Evolutionary conservation across 1,140 invertebrate genomes (phyloP), one percentile per base, ranked within the genome.

Genomic region (Halyomorpha halys): DNA sequence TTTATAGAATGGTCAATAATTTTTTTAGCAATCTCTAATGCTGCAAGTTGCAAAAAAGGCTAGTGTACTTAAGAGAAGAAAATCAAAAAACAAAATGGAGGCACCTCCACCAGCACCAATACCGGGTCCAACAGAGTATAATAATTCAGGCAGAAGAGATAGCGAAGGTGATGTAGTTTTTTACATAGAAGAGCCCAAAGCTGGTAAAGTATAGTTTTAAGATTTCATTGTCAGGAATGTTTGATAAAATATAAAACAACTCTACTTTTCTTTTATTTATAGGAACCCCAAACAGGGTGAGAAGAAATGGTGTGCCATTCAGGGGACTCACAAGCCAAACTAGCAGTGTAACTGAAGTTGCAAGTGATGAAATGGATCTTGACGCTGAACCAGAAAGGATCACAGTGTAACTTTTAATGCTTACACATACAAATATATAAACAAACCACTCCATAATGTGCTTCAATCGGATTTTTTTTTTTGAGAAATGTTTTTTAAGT

Each of bases 11-110:
- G 13, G 11, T 39, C 34, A 6, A 39, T 39, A 39, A 11, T 16
- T 53, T 2, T 19, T 19, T 34, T 39, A 64, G 60, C 78, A 82
- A 80, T 82, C 80, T 76, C 77, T 83, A 70, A 82, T 84, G 75
- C 80, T 82, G 69, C 82, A 86, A 83, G 84, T 86, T 67, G 83
- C 84, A 62, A 86, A 86, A 73, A 84, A 84, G 71, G 84, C 85
- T 45, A 86, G 83, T 68, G 83, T 86, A 65, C 75, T 87, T 65
- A 85, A 86, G 73, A 76, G 84, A 65, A 75, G 84, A 44, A 86
- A 86, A 73, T 86, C 84, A 44, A 77, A 82, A 66, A 83, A 82
- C 64, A 80, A 83, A 64, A 85, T 87, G 81, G 85, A 87, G 44
- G 53, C 61, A 65, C 68, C 62, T 49, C 59, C 54, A 69, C 68